A percentile compares a stretch with the other conserved stretches of the same genome.
phyloP scores from a whole-genome alignment of 2,797 vertebrate genomes.

The Etheostoma perlongum region DNA sequence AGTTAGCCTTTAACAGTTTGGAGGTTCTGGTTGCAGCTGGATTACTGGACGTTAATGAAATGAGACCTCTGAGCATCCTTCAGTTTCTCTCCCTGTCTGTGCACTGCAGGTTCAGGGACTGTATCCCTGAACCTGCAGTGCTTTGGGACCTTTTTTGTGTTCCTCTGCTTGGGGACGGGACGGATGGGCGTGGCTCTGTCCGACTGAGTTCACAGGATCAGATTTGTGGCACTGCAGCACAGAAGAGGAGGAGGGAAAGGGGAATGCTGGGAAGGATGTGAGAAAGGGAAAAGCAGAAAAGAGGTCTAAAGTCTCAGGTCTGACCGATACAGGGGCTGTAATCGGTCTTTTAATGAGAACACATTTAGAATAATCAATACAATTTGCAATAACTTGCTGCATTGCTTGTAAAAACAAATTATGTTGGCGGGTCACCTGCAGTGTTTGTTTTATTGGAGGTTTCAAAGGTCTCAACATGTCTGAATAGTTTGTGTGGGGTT shows the following conservation, averaged over 20 bases:
- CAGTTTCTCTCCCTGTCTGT: background rate
- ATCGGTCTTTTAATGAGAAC: background rate
- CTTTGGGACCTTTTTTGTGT: background rate
- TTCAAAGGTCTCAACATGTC: background rate
- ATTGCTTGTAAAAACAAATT: background rate
- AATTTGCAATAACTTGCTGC: background rate
- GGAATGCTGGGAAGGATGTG: background rate
- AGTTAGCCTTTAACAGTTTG: too few relatives aligned
- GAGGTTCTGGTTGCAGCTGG: background rate
- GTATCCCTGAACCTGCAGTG: constrained; percentile 9
- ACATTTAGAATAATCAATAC: background rate
- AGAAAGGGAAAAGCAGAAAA: background rate
- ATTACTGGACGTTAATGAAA: background rate
- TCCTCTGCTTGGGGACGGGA: constrained; percentile 1
- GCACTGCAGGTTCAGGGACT: background rate
- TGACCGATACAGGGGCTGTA: background rate
- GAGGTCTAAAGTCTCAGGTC: constrained; percentile 11
- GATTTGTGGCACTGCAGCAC: constrained; percentile 60
- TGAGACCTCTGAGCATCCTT: background rate
- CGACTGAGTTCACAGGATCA: constrained; percentile 19
- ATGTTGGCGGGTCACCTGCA: background rate
- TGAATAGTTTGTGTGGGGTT: background rate
- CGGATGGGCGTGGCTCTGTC: constrained; percentile 25
- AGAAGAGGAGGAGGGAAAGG: background rate
- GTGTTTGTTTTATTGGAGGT: background rate